These are phyloP conservation scores for Phlogophora meticulosa DNA, from an alignment of 2,888 invertebrate genomes.

Conservation along the genomic window DNA sequence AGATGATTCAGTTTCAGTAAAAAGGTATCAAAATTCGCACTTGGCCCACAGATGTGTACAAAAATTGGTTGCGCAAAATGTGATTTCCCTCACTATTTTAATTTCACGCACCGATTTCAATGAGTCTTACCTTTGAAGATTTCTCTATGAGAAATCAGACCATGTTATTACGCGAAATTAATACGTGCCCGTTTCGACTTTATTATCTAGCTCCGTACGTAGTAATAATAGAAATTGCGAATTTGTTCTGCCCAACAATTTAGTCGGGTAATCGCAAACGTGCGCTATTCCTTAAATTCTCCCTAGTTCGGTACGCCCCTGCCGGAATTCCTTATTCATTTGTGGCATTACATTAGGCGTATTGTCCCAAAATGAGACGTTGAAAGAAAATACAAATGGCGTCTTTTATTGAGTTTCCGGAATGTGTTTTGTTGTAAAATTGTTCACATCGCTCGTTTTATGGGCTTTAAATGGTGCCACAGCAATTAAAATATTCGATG, in stretches of 20 bases:
- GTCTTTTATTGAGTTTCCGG: slow-evolving; percentile 79
- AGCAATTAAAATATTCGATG: slow-evolving; percentile 55
- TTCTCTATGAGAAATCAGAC: slow-evolving; percentile 31
- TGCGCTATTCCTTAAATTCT: slow-evolving; percentile 67
- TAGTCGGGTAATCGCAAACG: slow-evolving; percentile 68
- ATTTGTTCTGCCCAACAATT: slow-evolving; percentile 63
- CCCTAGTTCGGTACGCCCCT: slow-evolving; percentile 77
- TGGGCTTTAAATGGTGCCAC: slow-evolving; percentile 52
- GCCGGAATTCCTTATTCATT: slow-evolving; percentile 87
- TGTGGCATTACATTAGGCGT: slow-evolving; percentile 87
- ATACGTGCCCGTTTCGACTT: slow-evolving; percentile 51
- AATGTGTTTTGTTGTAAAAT: slow-evolving; percentile 74
- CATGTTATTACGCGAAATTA: slow-evolving; percentile 55
- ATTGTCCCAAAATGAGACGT: slow-evolving; percentile 85
- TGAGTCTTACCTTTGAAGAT: slow-evolving; percentile 6
- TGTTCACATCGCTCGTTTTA: slow-evolving; percentile 67
- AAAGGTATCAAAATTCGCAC: too few relatives aligned
- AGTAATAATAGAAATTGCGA: slow-evolving; percentile 62
- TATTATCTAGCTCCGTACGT: slow-evolving; percentile 48
- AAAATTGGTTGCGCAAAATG: slow-evolving; percentile 2
- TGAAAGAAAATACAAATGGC: slow-evolving; percentile 83
- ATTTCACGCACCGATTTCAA: slow-evolving; percentile 33
- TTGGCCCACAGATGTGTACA: background rate
- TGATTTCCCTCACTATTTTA: slow-evolving; percentile 30
- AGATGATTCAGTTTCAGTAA: too few relatives aligned